A percentile compares a stretch with the other conserved stretches of the same genome.
Conservation (phyloP, 2,888 invertebrate genomes). For the Dryobotodes eremita region DNA sequence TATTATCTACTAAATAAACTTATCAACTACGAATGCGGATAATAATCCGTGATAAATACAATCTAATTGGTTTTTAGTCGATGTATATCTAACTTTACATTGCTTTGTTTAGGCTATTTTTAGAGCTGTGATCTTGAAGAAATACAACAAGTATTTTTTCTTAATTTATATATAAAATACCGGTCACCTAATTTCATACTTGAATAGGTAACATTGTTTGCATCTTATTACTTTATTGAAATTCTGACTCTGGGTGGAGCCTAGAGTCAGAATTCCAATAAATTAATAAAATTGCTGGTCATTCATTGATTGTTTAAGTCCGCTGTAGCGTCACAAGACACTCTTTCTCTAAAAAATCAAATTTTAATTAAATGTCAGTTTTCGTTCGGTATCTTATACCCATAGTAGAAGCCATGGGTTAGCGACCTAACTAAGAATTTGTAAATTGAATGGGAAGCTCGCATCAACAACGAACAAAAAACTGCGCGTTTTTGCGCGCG, state of each 20-base stretch:
- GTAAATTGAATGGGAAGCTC: conserved; percentile 60
- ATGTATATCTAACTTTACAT: conserved; percentile 14
- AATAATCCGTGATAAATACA: conserved; percentile 23
- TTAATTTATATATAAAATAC: conserved; percentile 2
- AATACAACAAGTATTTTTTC: conserved; percentile 11
- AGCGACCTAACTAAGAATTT: conserved; percentile 54
- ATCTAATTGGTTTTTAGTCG: conserved; percentile 4
- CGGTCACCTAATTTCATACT: conserved; percentile 32
- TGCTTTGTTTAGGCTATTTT: conserved; percentile 35
- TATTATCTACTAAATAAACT: conserved; percentile 6
- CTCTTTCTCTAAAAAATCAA: too few relatives aligned
- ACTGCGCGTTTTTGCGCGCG: conserved; percentile 53
- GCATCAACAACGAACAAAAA: conserved; percentile 49
- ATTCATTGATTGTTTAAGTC: background rate
- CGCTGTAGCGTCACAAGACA: background rate
- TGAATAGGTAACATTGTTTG: conserved; percentile 21
- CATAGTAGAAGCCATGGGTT: conserved; percentile 46
- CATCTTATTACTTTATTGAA: background rate
- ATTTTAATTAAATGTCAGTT: too few relatives aligned
- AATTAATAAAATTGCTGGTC: background rate
- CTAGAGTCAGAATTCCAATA: too few relatives aligned
- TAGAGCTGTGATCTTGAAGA: conserved; percentile 22
- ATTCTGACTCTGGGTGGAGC: background rate
- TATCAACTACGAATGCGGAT: conserved; percentile 1
- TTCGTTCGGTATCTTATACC: background rate